A percentile compares a stretch with the other conserved stretches of the same genome.
Evolutionary conservation across 2,797 vertebrate species (phyloP).

Genomic region (Morelia viridis): DNA sequence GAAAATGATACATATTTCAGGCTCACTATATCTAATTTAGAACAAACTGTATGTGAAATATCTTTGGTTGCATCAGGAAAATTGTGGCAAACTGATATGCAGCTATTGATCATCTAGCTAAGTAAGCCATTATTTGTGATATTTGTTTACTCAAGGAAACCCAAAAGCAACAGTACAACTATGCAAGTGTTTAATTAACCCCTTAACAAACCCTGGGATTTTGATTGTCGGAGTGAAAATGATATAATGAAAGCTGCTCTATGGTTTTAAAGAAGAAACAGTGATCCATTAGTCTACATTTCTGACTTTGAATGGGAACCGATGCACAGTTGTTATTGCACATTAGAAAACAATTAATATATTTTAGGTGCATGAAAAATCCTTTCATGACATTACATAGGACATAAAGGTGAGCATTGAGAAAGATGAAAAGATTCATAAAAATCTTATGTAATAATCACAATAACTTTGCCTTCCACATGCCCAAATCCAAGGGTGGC

Average conservation of each 20-base stretch:
- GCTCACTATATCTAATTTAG: not conserved
- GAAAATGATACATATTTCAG: not conserved
- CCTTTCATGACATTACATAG: not conserved
- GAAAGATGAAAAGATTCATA: not conserved
- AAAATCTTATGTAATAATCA: not conserved
- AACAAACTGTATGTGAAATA: not conserved
- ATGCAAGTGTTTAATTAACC: not conserved
- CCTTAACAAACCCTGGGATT: not conserved
- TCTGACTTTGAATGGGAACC: not conserved
- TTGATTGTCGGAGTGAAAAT: not conserved
- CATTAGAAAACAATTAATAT: not conserved
- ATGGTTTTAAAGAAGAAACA: not conserved
- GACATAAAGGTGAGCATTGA: not conserved
- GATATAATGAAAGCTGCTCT: not conserved
- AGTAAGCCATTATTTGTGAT: no score
- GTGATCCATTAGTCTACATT: not conserved
- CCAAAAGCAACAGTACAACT: not conserved
- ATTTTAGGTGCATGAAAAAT: not conserved
- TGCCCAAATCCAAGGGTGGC: not conserved
- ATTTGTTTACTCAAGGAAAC: no score
- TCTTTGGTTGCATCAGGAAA: not conserved
- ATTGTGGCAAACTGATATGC: not conserved
- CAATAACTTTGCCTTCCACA: conserved; percentile 4
- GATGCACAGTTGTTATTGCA: not conserved
- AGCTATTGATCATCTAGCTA: no score